Percentiles rank a stretch among this genome's conserved stretches.
Conservation (phyloP, 2,888 invertebrate genomes). For the Tipula helvola region DNA sequence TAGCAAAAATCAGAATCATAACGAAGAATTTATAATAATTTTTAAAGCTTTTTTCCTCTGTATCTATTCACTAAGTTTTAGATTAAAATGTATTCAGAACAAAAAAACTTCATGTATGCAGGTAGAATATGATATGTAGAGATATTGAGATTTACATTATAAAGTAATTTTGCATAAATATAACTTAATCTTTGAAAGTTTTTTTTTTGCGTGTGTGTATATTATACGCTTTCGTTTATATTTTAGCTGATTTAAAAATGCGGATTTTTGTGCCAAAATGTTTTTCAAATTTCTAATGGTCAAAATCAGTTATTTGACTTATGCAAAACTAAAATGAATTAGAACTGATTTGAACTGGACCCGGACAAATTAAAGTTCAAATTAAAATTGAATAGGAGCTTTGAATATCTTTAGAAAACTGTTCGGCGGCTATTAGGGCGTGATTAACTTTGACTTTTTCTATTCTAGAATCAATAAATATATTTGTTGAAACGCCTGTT, state of each 20-base stretch:
- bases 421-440: too few relatives aligned
- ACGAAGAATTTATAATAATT: neutral
- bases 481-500: too few relatives aligned
- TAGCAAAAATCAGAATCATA: neutral
- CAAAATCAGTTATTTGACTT: too few relatives aligned
- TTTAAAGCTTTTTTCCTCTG: neutral
- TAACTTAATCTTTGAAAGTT: neutral
- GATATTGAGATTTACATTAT: neutral
- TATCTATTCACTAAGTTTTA: neutral
- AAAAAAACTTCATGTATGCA: neutral
- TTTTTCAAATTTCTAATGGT: neutral
- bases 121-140: neutral
- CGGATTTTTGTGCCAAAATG: neutral
- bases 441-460: too few relatives aligned
- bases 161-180: neutral
- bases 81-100: neutral
- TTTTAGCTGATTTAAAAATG: neutral
- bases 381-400: too few relatives aligned
- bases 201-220: neutral
- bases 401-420: too few relatives aligned
- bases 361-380: too few relatives aligned
- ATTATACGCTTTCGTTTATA: neutral
- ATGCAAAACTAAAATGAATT: too few relatives aligned
- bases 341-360: too few relatives aligned
- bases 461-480: too few relatives aligned